A percentile compares a stretch with the other conserved stretches of the same genome.
These are phyloP conservation scores for Ptyas mucosa DNA, from an alignment of 2,113 vertebrate species.

Conservation along the genomic window DNA sequence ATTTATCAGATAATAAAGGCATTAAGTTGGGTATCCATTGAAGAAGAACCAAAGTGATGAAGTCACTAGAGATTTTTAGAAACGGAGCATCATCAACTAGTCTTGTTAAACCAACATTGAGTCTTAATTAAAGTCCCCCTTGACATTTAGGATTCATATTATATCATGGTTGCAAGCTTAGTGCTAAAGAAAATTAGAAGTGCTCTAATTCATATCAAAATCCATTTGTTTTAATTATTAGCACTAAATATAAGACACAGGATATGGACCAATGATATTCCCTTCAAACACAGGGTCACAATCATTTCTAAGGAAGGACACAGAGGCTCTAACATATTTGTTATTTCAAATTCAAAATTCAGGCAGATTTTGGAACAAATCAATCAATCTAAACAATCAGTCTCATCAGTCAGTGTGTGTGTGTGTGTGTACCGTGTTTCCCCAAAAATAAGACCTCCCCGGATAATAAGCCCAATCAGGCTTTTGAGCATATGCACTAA, in stretches of 20 bases:
- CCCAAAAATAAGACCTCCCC: too few relatives aligned
- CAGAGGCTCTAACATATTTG: neutral
- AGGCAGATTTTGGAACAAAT: neutral
- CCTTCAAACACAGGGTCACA: neutral
- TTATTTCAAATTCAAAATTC: neutral
- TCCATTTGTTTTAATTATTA: neutral
- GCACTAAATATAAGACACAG: neutral
- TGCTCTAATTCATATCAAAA: neutral
- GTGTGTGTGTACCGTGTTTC: too few relatives aligned
- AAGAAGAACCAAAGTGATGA: neutral
- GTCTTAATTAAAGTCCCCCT: neutral
- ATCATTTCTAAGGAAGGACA: neutral
- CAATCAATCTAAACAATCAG: neutral
- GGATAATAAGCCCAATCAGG: too few relatives aligned
- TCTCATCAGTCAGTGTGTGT: neutral
- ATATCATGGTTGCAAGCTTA: neutral
- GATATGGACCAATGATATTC: neutral
- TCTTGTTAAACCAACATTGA: neutral
- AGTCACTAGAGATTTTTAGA: neutral
- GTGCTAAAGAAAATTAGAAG: neutral
- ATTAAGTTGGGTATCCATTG: neutral
- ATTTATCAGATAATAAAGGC: neutral
- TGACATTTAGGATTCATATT: neutral
- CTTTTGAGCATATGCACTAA: too few relatives aligned
- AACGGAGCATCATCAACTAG: neutral